A percentile compares a stretch with the other conserved stretches of the same genome.
phyloP scores from a whole-genome alignment of 92 coral and sea anemone species.

The Bergia puertoricense region DNA sequence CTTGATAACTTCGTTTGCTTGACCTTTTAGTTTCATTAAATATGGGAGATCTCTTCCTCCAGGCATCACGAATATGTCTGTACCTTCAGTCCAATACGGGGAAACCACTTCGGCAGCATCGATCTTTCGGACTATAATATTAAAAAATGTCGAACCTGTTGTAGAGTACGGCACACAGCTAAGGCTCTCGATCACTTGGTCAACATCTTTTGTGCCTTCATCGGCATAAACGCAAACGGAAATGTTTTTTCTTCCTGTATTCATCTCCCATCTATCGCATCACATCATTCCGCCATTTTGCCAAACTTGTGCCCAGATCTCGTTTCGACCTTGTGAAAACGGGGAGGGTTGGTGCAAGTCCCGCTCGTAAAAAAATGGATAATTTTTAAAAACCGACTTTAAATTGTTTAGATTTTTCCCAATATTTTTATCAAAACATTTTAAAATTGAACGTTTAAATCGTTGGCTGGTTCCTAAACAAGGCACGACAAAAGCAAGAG shows the following conservation, averaged over 20 bases:
- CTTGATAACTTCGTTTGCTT: neutral
- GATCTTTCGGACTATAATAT: conserved; percentile 22
- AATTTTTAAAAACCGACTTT: too few species aligned
- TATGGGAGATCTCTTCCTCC: conserved; percentile 36
- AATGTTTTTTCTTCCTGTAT: neutral
- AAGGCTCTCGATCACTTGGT: conserved; percentile 14
- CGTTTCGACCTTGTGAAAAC: neutral
- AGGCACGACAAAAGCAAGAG: too few species aligned
- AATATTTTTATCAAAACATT: too few species aligned
- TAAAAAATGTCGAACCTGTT: neutral
- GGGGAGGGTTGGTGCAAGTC: too few species aligned
- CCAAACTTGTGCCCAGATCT: neutral
- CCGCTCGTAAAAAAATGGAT: too few species aligned
- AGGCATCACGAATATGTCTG: conserved; percentile 20
- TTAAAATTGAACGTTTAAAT: too few species aligned
- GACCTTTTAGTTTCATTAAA: neutral
- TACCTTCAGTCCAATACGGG: neutral
- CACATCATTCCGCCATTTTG: neutral
- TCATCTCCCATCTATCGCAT: neutral
- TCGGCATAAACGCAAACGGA: conserved; percentile 12
- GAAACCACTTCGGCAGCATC: conserved; percentile 15
- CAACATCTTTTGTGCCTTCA: conserved; percentile 28
- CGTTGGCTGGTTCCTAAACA: too few species aligned
- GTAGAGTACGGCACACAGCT: neutral
- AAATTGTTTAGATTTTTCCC: too few species aligned